A percentile compares a stretch with the other conserved stretches of the same genome.
Conservation (phyloP, 2,888 invertebrate genomes). For the Apodemia mormo region DNA sequence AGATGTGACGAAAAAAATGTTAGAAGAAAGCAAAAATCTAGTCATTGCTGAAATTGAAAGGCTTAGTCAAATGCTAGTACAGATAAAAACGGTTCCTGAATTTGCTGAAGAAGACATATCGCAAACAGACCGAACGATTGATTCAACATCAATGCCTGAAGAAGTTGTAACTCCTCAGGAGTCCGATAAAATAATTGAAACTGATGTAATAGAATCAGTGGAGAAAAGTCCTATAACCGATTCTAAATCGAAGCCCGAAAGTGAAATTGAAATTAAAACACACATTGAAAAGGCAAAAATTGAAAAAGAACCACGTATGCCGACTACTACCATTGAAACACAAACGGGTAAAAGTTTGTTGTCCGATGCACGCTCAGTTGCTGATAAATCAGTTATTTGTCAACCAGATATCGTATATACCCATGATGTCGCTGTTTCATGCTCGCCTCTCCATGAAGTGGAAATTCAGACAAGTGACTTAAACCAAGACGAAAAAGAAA, state of each 20-base stretch:
- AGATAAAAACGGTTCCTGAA: conserved; percentile 60
- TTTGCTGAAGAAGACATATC: conserved; percentile 72
- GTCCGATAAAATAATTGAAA: conserved; percentile 29
- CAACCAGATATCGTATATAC: conserved; percentile 59
- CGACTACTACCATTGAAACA: conserved; percentile 78
- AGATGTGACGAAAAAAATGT: conserved; percentile 76
- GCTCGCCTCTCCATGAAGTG: conserved; percentile 79
- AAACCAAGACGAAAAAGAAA: conserved; percentile 67
- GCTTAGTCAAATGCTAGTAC: conserved; percentile 71
- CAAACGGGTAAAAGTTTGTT: conserved; percentile 85
- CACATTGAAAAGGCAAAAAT: conserved; percentile 38
- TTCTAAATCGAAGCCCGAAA: conserved; percentile 25
- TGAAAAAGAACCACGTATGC: conserved; percentile 39
- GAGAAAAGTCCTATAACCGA: conserved; percentile 35
- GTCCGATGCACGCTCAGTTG: conserved; percentile 64
- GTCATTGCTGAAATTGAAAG: conserved; percentile 82
- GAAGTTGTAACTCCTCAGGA: conserved; percentile 79
- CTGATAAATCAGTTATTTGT: conserved; percentile 69
- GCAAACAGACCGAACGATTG: conserved; percentile 84
- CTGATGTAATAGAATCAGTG: conserved; percentile 35
- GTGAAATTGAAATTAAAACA: conserved; percentile 30
- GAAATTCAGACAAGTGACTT: conserved; percentile 84
- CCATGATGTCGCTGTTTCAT: conserved; percentile 77
- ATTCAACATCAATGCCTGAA: conserved; percentile 87
- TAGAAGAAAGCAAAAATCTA: conserved; percentile 83